Evolutionary conservation across 2,888 invertebrate species (phyloP).

Genomic region (Rugalucina vietnamica): DNA sequence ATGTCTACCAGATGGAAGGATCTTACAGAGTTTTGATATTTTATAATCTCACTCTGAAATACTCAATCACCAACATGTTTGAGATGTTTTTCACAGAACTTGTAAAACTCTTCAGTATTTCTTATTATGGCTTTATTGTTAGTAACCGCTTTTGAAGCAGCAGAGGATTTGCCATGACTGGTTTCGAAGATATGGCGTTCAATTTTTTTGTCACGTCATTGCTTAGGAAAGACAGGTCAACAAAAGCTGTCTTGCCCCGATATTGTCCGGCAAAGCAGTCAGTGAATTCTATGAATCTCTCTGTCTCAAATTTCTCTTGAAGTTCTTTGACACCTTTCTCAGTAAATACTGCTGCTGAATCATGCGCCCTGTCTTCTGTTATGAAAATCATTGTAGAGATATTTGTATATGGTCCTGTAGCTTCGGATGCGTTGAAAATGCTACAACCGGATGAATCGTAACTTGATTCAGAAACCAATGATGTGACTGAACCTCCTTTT

Average conservation of each 20-base stretch:
- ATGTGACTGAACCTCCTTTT: slow-evolving; percentile 10
- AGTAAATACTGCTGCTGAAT: slow-evolving; percentile 9
- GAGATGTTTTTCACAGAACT: slow-evolving; percentile 25
- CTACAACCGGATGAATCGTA: slow-evolving; percentile 4
- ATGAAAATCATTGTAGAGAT: background rate
- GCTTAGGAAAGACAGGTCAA: slow-evolving; percentile 1
- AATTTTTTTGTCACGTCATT: background rate
- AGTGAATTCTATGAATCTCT: slow-evolving; percentile 4
- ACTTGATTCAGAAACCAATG: background rate
- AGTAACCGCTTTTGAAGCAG: slow-evolving; percentile 18
- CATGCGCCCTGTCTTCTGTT: background rate
- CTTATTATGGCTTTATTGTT: slow-evolving; percentile 19
- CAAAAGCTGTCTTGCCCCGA: background rate
- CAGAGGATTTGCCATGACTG: background rate
- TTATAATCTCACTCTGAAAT: slow-evolving; percentile 9
- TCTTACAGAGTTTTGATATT: slow-evolving; percentile 19
- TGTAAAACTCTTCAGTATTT: slow-evolving; percentile 20
- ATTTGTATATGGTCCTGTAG: slow-evolving; percentile 12
- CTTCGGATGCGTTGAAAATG: slow-evolving; percentile 3
- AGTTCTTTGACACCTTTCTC: background rate
- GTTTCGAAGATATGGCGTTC: slow-evolving; percentile 1
- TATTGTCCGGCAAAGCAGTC: slow-evolving; percentile 11
- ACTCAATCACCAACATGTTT: slow-evolving; percentile 27
- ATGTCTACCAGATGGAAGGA: background rate
- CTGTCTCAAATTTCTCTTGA: slow-evolving; percentile 14